phyloP scores from a whole-genome alignment of 2,888 invertebrate genomes.

The Isoperla grammatica region DNA sequence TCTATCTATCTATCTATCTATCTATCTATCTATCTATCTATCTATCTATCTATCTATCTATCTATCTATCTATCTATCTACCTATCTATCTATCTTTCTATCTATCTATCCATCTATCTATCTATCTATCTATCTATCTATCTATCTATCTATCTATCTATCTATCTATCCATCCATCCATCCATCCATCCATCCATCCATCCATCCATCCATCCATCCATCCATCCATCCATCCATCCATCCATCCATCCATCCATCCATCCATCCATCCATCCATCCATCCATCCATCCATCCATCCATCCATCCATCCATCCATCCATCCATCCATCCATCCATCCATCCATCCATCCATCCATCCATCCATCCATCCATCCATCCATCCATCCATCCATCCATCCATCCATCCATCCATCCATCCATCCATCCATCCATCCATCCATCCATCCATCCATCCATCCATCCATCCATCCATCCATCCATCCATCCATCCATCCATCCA shows the following conservation, averaged over 20 bases:
- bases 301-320: not conserved
- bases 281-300: not conserved
- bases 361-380: not conserved
- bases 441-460: constrained; percentile 3
- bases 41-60: not conserved
- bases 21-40: not conserved
- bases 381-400: not conserved
- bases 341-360: not conserved
- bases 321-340: not conserved
- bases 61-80: not conserved
- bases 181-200: not conserved
- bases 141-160: not conserved
- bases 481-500: constrained; percentile 5
- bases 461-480: constrained; percentile 3
- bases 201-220: not conserved
- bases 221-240: not conserved
- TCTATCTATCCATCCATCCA: too few species aligned
- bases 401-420: not conserved
- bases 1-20: not conserved
- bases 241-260: not conserved
- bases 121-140: not conserved
- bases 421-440: not conserved
- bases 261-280: not conserved
- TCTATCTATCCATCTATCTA: too few species aligned
- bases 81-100: too few species aligned